Base-by-base conservation (phyloP, 2,113 vertebrate genomes). In the Calypte anna region DNA sequence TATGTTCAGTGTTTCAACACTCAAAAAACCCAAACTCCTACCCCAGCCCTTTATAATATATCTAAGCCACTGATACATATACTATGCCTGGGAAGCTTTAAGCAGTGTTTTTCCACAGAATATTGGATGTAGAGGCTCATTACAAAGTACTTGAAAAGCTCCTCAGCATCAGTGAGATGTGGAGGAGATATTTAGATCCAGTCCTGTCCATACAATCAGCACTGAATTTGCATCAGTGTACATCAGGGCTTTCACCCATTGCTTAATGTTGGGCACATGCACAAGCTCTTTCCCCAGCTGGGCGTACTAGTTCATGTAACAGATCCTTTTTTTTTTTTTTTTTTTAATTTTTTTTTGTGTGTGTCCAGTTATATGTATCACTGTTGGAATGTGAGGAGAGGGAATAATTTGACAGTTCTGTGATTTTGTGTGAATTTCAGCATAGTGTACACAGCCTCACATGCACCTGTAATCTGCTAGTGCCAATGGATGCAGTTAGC, bases 221-320 rank as follows among this genome's bases (percentile, higher is more conserved):
- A 7, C 22, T 55, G 59, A 57, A 14, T 30, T 48, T 86, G 48
- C 23, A 70, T 48, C 61, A 54, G 31, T 4, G 11, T 16, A 12
- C 1, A 2, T 28, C 54, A 40, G 54, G 55, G 59, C n/a, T 75
- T 72, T 64, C 50, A 63, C 18, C 7, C 0, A 0, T 20, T 20
- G 48, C 38, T 12, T 66, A 21, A 33, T 2, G 2, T 31, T 38
- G 33, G 53, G 31, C 25, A 9, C 3, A 14, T 3, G 27, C 7
- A 43, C 18, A 25, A 31, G 31, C 36, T 72, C 33, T 63, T 83
- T 50, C 27, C 23, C 28, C 20, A 66, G 15, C 7, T 27, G 21
- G 12, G 19, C 67, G 14, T 63, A 15, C 40, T 40, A 5, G 12
- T 53, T 43, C 31, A 24, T 8, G 53, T 16, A 40, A 50, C 14